Evolutionary conservation across 2,888 invertebrate genomes (phyloP).

Genomic region (Drosophila barbarae): DNA sequence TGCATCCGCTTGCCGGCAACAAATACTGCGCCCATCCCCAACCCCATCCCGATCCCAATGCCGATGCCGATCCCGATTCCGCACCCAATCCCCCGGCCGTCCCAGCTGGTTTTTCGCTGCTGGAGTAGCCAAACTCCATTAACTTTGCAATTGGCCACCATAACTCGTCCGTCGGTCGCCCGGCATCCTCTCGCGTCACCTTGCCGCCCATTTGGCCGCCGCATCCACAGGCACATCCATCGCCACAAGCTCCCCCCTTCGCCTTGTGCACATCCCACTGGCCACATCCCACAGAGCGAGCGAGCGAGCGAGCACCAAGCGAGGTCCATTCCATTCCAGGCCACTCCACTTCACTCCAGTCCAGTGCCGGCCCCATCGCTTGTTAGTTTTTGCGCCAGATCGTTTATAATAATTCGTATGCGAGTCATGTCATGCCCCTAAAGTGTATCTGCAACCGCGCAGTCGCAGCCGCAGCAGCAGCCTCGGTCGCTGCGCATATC

Average conservation of each 20-base stretch:
- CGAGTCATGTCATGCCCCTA: slow-evolving; percentile 77
- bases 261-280: slow-evolving; percentile 9
- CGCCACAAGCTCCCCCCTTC: slow-evolving; percentile 3
- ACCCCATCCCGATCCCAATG: slow-evolving; percentile 1
- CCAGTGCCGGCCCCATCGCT: slow-evolving; percentile 49
- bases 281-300: slow-evolving; percentile 23
- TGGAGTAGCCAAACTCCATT: slow-evolving; percentile 77
- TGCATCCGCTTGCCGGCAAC: slow-evolving; percentile 52
- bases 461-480: slow-evolving; percentile 47
- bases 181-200: slow-evolving; percentile 31
- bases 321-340: slow-evolving; percentile 40
- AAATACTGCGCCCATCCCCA: slow-evolving; percentile 11
- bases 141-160: slow-evolving; percentile 76
- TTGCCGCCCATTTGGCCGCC: slow-evolving; percentile 40
- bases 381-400: slow-evolving; percentile 74
- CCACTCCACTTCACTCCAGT: slow-evolving; percentile 22
- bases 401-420: slow-evolving; percentile 77
- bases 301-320: slow-evolving; percentile 12
- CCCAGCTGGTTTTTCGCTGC: slow-evolving; percentile 47
- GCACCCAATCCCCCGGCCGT: background rate
- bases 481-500: slow-evolving; percentile 59
- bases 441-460: slow-evolving; percentile 73
- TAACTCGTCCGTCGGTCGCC: slow-evolving; percentile 58
- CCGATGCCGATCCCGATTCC: background rate
- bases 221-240: slow-evolving; percentile 33